phyloP scores from a whole-genome alignment of 2,888 invertebrate genomes.

The Halictus quadricinctus region DNA sequence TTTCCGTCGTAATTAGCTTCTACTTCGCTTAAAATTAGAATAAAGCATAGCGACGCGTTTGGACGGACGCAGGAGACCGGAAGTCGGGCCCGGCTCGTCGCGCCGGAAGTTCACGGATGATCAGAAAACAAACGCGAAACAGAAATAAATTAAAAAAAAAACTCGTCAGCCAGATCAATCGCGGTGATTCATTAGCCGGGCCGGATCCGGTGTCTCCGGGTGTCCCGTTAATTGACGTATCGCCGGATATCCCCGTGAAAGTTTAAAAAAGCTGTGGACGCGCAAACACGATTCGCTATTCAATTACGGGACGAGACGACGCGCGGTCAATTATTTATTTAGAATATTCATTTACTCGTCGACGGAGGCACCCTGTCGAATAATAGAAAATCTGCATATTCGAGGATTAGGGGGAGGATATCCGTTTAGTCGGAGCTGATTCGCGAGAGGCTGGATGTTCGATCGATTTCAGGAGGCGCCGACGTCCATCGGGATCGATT shows the following conservation, averaged over 20 bases:
- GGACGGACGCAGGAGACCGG: not conserved
- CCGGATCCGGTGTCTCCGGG: not conserved
- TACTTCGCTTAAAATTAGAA: not conserved
- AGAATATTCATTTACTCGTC: slow-evolving; percentile 42
- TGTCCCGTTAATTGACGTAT: slow-evolving; percentile 38
- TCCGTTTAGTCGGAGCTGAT: slow-evolving; percentile 26
- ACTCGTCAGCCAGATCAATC: not conserved
- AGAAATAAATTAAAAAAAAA: not conserved
- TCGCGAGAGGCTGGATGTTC: not conserved
- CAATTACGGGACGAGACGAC: slow-evolving; percentile 32
- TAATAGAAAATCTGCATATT: slow-evolving; percentile 44
- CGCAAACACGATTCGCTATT: slow-evolving; percentile 42
- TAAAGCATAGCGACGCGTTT: not conserved
- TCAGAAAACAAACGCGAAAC: not conserved
- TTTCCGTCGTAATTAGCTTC: not conserved
- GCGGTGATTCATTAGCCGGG: slow-evolving; percentile 24
- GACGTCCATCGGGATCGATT: slow-evolving; percentile 74
- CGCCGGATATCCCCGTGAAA: slow-evolving; percentile 8
- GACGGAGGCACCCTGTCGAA: slow-evolving; percentile 1
- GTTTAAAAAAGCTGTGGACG: slow-evolving; percentile 17
- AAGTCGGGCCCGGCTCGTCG: too few relatives aligned
- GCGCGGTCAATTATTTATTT: slow-evolving; percentile 41
- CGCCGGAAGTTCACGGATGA: too few relatives aligned
- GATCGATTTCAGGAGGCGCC: slow-evolving; percentile 63
- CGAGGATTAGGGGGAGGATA: slow-evolving; percentile 12